Evolutionary conservation across 2,113 vertebrate species (phyloP), one percentile per base, ranked within the genome.

Genomic region (Oxygymnocypris stewartii): DNA sequence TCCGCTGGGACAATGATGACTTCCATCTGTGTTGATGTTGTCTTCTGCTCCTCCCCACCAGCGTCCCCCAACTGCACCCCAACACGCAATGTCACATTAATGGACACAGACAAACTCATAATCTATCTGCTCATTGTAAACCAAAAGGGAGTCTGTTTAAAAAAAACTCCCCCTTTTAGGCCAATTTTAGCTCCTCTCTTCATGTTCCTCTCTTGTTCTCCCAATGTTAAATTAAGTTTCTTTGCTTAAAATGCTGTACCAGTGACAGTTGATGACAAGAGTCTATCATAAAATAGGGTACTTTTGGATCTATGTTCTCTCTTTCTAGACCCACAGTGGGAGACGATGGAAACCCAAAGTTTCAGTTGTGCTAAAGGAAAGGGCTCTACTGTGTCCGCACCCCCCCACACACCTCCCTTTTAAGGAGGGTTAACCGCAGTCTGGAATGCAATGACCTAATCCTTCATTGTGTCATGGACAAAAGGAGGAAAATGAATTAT

Each of bases 11-110:
- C 91, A 89, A 91, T 93, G 95, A 96, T 94, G 88, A 96, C 90
- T 96, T 96, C 96, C 94, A 94, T 97, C 96, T 96, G 95, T 97
- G 97, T 96, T 96, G 96, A 96, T 84, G 67, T 94, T 96, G 96
- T 95, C 88, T 77, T 44, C 81, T 86, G 35, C 76, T 74, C 75
- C 71, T 79, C 88, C 76, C 79, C 90, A 84, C 81, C 88, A 78
- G 65, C 40, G 6, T 79, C 82, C 89, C 79, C n/a, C n/a, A n/a
- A n/a, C n/a, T n/a, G n/a, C n/a, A n/a, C n/a, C n/a, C n/a, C n/a
- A n/a, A n/a, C n/a, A n/a, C n/a, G n/a, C 85, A 81, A 49, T 71
- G 61, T 44, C 77, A 78, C 49, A 73, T 44, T 71, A 83, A 57
- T 59, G 69, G 59, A 84, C 87, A 79, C 87, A 80, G 67, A 85